phyloP scores from a whole-genome alignment of 2,797 vertebrate species.

The Lepilemur ruficaudatus region DNA sequence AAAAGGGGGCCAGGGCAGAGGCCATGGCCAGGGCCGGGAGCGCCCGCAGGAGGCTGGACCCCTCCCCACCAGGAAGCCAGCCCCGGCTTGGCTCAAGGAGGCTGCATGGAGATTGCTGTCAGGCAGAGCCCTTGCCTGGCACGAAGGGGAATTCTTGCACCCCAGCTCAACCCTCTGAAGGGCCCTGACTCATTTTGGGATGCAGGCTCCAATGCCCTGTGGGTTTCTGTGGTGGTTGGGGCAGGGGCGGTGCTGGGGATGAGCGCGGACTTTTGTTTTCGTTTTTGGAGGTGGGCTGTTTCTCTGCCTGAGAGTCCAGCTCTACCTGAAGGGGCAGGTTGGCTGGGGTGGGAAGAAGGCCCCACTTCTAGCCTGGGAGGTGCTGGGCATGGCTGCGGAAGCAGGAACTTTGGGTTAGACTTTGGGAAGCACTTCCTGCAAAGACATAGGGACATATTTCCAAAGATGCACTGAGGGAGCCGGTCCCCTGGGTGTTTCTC shows the following conservation, averaged over 20 bases:
- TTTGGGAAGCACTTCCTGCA: background rate
- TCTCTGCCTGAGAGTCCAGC: background rate
- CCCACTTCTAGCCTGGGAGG: background rate
- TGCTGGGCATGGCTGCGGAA: background rate
- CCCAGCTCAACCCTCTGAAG: conserved; percentile 26
- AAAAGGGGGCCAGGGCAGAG: background rate
- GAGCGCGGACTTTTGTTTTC: conserved; percentile 66
- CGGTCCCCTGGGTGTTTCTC: background rate
- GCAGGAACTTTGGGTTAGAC: background rate
- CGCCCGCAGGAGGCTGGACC: background rate
- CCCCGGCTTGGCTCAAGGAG: background rate
- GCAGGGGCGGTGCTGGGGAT: background rate
- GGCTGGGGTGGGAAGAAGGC: background rate
- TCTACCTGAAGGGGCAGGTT: background rate
- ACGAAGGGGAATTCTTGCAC: conserved; percentile 64
- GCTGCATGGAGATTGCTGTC: background rate
- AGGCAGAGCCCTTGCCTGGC: conserved; percentile 9
- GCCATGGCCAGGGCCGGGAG: background rate
- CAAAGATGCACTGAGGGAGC: background rate
- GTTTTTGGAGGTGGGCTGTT: conserved; percentile 36
- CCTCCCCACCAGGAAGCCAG: background rate
- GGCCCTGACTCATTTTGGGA: conserved; percentile 75
- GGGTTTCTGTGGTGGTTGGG: conserved; percentile 69
- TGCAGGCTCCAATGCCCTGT: conserved; percentile 69
- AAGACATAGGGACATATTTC: background rate